Percentiles rank a stretch among this genome's conserved stretches.
phyloP scores from a whole-genome alignment of 2,113 vertebrate species.

The Anolis sagrei region DNA sequence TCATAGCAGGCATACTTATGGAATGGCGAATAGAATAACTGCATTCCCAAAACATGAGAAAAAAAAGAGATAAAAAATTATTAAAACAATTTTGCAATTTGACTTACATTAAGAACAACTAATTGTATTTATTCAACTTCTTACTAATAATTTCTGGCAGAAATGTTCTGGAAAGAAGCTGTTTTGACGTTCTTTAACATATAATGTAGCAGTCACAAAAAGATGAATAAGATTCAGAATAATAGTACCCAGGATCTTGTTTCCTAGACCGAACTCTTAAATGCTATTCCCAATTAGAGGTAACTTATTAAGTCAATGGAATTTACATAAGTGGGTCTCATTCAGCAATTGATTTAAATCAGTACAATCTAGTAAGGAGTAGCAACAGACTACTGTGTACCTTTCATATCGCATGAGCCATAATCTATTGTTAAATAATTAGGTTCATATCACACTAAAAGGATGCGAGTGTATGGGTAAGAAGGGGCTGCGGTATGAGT shows the following conservation, averaged over 20 bases:
- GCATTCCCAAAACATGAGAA: slow-evolving; percentile 78
- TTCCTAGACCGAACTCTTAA: background rate
- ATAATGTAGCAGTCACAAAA: background rate
- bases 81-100: slow-evolving; percentile 42
- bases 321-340: no score
- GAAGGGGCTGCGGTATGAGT: no score
- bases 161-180: background rate
- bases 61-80: slow-evolving; percentile 56
- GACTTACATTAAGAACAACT: slow-evolving; percentile 16
- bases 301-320: no score
- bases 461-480: background rate
- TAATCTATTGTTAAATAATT: no score
- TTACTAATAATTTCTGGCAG: background rate
- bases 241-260: background rate
- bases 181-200: background rate
- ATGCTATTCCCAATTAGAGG: no score
- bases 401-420: no score
- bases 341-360: no score
- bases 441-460: background rate
- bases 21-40: slow-evolving; percentile 96
- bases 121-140: background rate
- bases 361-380: no score
- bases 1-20: slow-evolving; percentile 98
- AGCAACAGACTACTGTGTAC: no score
- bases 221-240: background rate